Conservation (phyloP, 2,113 vertebrate species). For the Reinhardtius hippoglossoides region DNA sequence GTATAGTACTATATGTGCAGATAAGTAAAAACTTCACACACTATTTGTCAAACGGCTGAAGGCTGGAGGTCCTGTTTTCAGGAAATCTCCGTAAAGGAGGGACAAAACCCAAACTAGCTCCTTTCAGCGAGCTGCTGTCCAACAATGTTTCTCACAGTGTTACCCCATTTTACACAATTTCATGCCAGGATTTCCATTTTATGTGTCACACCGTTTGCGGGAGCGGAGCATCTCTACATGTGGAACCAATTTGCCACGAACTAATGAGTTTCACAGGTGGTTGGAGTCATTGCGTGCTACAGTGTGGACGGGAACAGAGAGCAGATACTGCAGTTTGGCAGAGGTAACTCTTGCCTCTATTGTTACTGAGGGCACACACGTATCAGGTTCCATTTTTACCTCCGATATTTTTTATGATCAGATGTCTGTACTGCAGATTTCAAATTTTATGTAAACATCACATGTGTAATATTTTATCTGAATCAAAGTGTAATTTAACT, state of each 20-base stretch:
- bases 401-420: constrained; percentile 4
- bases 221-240: constrained; percentile 75
- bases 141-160: constrained; percentile 64
- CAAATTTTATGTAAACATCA: background rate
- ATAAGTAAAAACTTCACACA: constrained; percentile 15
- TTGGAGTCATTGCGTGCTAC: constrained; percentile 63
- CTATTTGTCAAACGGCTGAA: background rate
- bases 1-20: constrained; percentile 14
- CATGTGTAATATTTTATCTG: background rate
- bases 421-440: no score
- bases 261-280: constrained; percentile 81
- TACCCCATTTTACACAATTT: constrained; percentile 41
- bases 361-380: constrained; percentile 13
- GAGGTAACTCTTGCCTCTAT: constrained; percentile 28
- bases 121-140: constrained; percentile 28
- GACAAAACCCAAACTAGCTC: background rate
- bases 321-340: constrained; percentile 51
- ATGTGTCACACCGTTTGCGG: constrained; percentile 73
- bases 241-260: constrained; percentile 74
- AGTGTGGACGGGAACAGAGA: constrained; percentile 51
- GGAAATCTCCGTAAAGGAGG: background rate
- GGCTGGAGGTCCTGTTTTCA: background rate
- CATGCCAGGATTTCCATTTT: constrained; percentile 76
- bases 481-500: background rate
- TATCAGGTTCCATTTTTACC: constrained; percentile 26